Evolutionary conservation across 1,140 invertebrate species (phyloP).

Genomic region (Drosophila oshimai): DNA sequence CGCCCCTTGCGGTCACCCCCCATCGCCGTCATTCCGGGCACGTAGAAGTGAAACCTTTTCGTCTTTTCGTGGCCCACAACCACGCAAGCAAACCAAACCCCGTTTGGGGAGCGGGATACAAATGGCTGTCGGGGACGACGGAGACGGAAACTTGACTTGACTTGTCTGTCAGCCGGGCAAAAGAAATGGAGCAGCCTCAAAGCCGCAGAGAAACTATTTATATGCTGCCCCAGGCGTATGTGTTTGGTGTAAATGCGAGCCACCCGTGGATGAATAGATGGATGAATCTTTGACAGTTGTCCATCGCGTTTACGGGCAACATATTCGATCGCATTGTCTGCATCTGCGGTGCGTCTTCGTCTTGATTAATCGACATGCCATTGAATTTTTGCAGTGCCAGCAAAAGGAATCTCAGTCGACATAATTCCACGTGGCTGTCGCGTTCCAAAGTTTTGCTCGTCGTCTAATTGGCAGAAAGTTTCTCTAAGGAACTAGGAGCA

Average conservation of each 20-base stretch:
- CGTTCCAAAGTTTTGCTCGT: conserved; percentile 36
- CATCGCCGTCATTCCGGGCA: conserved; percentile 27
- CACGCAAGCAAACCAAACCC: not conserved
- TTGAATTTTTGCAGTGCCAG: conserved; percentile 56
- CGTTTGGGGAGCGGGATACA: conserved; percentile 15
- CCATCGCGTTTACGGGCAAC: conserved; percentile 37
- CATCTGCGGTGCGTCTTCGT: conserved; percentile 35
- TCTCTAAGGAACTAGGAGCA: conserved; percentile 16
- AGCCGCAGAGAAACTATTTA: conserved; percentile 61
- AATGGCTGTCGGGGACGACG: conserved; percentile 17
- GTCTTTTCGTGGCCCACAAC: conserved; percentile 11
- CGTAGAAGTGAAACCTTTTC: conserved; percentile 43
- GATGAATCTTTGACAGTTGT: not conserved
- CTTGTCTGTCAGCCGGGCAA: conserved; percentile 54
- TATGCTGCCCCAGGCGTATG: conserved; percentile 36
- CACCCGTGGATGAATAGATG: conserved; percentile 21
- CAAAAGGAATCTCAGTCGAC: conserved; percentile 55
- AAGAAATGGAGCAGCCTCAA: conserved; percentile 56
- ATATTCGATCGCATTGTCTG: conserved; percentile 55
- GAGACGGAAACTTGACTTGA: conserved; percentile 55
- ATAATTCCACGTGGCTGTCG: conserved; percentile 54
- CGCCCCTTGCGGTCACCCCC: conserved; percentile 20
- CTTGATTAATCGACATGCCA: conserved; percentile 57
- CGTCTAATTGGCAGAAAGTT: conserved; percentile 66
- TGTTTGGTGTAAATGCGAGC: not conserved